A percentile compares a stretch with the other conserved stretches of the same genome.
These are phyloP conservation scores for Rafetus swinhoei DNA, from an alignment of 2,113 vertebrate species.

Conservation along the genomic window DNA sequence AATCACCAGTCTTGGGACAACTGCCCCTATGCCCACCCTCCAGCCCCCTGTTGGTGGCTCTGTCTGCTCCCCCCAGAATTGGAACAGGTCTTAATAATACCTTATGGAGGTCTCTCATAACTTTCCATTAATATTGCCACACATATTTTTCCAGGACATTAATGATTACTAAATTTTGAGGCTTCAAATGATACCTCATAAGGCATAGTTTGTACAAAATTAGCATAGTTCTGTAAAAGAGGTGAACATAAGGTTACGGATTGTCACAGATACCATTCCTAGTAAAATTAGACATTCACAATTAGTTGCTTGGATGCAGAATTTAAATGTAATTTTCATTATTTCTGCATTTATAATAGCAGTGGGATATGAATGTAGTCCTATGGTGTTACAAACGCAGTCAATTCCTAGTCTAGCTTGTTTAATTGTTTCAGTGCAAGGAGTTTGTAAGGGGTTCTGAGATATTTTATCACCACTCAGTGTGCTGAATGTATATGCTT, in stretches of 20 bases:
- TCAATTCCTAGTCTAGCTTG: neutral
- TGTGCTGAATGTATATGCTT: neutral
- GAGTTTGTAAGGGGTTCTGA: neutral
- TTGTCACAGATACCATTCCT: neutral
- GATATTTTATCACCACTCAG: neutral
- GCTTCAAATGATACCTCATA: neutral
- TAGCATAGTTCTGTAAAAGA: neutral
- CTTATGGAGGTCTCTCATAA: neutral
- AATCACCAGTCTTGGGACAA: too few species aligned
- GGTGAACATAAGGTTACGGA: neutral
- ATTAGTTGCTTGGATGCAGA: neutral
- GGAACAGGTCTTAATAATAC: neutral
- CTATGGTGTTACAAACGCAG: neutral
- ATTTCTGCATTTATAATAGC: neutral
- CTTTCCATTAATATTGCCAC: neutral
- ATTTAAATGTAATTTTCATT: neutral
- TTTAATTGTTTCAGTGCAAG: neutral
- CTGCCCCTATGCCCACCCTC: too few species aligned
- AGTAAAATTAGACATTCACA: neutral
- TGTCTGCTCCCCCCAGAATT: neutral
- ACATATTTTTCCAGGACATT: neutral
- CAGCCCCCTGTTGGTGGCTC: too few species aligned
- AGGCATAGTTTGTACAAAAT: neutral
- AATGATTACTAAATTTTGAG: neutral
- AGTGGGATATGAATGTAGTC: neutral